Evolutionary conservation across 2,888 invertebrate genomes (phyloP), one percentile per base, ranked within the genome.

Genomic region (Tribolium freemani): DNA sequence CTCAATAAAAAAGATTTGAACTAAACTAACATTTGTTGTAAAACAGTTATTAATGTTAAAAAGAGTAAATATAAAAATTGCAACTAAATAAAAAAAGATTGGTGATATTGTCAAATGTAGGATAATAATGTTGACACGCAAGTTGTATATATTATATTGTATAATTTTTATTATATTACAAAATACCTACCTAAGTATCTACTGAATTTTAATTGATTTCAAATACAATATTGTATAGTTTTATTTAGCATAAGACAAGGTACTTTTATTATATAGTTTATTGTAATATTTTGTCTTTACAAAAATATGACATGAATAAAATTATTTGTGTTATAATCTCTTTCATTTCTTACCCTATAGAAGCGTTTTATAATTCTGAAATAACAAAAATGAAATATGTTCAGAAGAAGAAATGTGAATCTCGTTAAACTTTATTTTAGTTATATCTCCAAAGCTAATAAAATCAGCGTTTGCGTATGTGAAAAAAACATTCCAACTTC

Each of bases 211-310:
- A 81, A 38, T 79, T 81, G 80, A 81, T 80, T 82, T 80, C 78
- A 79, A 79, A 78, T 77, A 80, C 73, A 80, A 79, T 80, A 82
- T 81, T 83, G 83, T 83, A 84, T 83, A 83, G 81, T 83, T 82
- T 83, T 83, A 83, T 83, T 81, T 82, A 82, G 82, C 75, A 77
- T 83, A 83, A 83, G 82, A 81, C 79, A 78, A 81, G 79, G 83
- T 82, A 83, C 81, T 83, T 83, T 84, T 82, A 84, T 80, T 83
- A 84, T 82, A 83, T 82, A 83, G 83, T 83, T 83, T 84, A 84
- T 82, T 83, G 84, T 84, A 83, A 83, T 83, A 83, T 83, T 83
- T 83, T 82, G 82, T 83, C 83, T 82, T 82, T 83, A 79, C 77
- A 81, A 83, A 83, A 83, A 82, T 81, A 78, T 75, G 77, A 77